Evolutionary conservation across 2,888 invertebrate species (phyloP), one percentile per base, ranked within the genome.

Genomic region (Apodemia duryi): DNA sequence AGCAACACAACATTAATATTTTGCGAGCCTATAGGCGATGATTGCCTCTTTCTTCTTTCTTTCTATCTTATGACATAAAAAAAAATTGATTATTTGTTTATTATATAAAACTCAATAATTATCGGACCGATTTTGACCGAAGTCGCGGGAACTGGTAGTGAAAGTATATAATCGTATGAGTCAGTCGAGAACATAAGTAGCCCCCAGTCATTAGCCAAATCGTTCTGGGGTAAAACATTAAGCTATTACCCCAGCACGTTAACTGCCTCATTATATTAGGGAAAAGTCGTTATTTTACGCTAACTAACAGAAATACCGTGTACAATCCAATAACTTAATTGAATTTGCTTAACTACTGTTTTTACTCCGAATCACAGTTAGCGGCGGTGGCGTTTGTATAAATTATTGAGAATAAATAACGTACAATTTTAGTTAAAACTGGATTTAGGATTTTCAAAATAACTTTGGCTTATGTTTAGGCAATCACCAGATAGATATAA

Each of bases 241-340:
- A 60, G 57, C 57, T 60, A 60, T 60, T 60, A 60, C 57, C 54
- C 29, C 35, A 29, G 57, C 57, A 60, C 57, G 57, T 60, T 32
- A 60, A 60, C 57, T 29, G 57, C 57, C 57, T 60, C 57, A 60
- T 60, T 60, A 60, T 60, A 60, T 60, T 60, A 60, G 35, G 57
- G 57, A 60, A 60, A 49, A 49, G 49, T 49, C 49, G 49, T 49
- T n/a, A 60, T 60, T 60, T 60, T 60, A 60, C 57, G 57, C 6
- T n/a, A 32, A 60, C 29, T 6, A 35, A 60, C 54, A 60, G 49
- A 49, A 60, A 60, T 60, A 60, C 57, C 57, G 57, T 11, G 29
- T 60, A 60, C 32, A 54, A 29, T 29, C 13, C 57, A 32, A 32
- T 60, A 49, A 49, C 49, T 21, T 49, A 60, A 60, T 60, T 60